Evolutionary conservation across 2,113 vertebrate species (phyloP).

Genomic region (Plectropomus leopardus): DNA sequence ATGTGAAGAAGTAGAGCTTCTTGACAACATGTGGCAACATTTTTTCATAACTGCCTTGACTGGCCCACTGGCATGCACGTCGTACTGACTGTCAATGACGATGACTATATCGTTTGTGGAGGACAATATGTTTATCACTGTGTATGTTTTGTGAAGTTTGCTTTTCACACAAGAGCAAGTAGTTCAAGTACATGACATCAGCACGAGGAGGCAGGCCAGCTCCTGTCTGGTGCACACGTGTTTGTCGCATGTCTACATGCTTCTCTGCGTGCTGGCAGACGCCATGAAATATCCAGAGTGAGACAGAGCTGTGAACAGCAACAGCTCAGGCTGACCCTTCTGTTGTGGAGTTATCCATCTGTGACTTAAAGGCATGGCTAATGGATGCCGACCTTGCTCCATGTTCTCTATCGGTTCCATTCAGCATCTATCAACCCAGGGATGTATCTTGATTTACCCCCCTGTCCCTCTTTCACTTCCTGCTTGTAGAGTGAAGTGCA

Average conservation of each 20-base stretch:
- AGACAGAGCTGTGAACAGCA: conserved; percentile 46
- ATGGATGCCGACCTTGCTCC: conserved; percentile 76
- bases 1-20: not conserved
- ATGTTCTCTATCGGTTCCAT: conserved; percentile 74
- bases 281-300: conserved; percentile 40
- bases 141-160: not conserved
- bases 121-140: not conserved
- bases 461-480: conserved; percentile 50
- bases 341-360: conserved; percentile 67
- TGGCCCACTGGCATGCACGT: not conserved
- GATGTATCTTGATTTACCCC: conserved; percentile 82
- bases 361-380: conserved; percentile 73
- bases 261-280: conserved; percentile 9
- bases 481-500: conserved; percentile 56
- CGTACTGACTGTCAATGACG: not conserved
- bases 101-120: not conserved
- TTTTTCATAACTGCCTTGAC: not conserved
- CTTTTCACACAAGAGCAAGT: not conserved
- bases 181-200: not conserved
- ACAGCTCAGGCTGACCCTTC: conserved; percentile 34
- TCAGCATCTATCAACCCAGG: conserved; percentile 76
- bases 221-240: not conserved
- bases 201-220: not conserved
- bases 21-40: not conserved
- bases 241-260: not conserved